These are phyloP conservation scores for Neria commutata DNA, from an alignment of 2,888 invertebrate genomes.

Conservation along the genomic window DNA sequence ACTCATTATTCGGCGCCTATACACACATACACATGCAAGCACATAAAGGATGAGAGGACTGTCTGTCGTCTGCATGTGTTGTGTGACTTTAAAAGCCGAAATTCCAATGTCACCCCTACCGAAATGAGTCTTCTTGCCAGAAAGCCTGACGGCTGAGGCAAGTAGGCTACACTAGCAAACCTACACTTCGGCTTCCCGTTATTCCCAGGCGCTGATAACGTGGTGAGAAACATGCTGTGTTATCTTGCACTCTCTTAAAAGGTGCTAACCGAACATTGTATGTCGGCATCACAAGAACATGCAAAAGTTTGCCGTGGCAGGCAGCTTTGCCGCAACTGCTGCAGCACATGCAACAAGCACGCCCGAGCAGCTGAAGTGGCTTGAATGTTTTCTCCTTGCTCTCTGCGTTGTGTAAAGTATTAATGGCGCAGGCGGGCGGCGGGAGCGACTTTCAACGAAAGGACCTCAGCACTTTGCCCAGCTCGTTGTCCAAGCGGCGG, in stretches of 20 bases:
- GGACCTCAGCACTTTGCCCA: background rate
- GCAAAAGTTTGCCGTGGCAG: background rate
- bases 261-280: constrained; percentile 5
- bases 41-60: no score
- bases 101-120: background rate
- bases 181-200: no score
- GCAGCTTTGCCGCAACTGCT: background rate
- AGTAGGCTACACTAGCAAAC: no score
- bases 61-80: no score
- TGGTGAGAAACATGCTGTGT: background rate
- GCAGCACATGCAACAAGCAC: background rate
- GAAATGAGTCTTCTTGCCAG: background rate
- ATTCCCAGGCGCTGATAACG: no score
- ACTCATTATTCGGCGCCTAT: background rate
- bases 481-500: constrained; percentile 2
- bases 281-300: background rate
- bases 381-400: no score
- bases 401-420: background rate
- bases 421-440: background rate
- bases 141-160: background rate
- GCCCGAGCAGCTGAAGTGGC: no score
- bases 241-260: constrained; percentile 5
- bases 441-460: background rate
- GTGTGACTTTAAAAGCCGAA: background rate
- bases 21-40: no score